Conservation (phyloP, 2,888 invertebrate species). For the Busseola fusca region DNA sequence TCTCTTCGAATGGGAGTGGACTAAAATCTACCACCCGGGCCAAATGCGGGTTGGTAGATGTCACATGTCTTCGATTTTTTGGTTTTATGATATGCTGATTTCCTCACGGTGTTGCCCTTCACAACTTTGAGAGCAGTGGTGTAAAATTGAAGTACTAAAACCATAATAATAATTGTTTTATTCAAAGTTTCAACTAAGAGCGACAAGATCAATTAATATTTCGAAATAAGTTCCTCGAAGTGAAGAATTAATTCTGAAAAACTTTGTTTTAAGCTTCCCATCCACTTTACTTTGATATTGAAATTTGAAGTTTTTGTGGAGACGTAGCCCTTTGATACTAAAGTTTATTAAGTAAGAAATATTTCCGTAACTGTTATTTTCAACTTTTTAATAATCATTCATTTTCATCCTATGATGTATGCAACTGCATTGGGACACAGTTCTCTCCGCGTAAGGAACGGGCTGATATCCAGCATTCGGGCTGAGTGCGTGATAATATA, state of each 20-base stretch:
- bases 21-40: too few species aligned
- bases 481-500: too few species aligned
- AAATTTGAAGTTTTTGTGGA: slow-evolving; percentile 6
- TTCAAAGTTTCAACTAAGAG: slow-evolving; percentile 11
- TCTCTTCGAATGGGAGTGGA: too few species aligned
- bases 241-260: slow-evolving; percentile 42
- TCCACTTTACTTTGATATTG: slow-evolving; percentile 20
- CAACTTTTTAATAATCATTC: neutral
- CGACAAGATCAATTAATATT: slow-evolving; percentile 35
- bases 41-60: too few species aligned
- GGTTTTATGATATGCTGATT: too few species aligned
- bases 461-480: too few species aligned
- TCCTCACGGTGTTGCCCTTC: too few species aligned
- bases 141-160: neutral
- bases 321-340: slow-evolving; percentile 11
- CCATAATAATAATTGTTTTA: slow-evolving; percentile 23
- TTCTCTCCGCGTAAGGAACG: too few species aligned
- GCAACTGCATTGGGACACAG: too few species aligned
- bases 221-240: slow-evolving; percentile 16
- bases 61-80: too few species aligned
- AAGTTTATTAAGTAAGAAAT: slow-evolving; percentile 13
- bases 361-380: neutral
- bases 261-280: slow-evolving; percentile 30
- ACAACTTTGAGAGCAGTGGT: too few species aligned
- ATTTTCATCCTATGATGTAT: too few species aligned